A percentile compares a stretch with the other conserved stretches of the same genome.
phyloP scores from a whole-genome alignment of 2,797 vertebrate genomes.

The Antrozous pallidus region DNA sequence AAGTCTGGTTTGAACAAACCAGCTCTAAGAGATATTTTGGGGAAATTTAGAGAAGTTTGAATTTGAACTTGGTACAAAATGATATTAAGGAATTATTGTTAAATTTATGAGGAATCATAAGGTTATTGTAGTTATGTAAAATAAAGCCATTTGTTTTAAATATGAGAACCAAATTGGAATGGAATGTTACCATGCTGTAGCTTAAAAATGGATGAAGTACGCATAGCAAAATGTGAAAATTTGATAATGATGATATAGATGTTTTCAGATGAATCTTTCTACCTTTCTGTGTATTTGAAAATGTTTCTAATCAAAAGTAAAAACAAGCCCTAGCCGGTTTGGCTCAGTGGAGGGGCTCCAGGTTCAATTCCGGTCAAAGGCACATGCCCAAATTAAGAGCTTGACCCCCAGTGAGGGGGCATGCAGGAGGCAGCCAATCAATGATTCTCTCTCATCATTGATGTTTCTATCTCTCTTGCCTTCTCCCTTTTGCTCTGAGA shows the following conservation, averaged over 20 bases:
- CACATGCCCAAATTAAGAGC: too few relatives aligned
- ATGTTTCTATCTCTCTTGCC: too few relatives aligned
- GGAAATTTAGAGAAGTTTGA: neutral
- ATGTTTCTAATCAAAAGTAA: constrained; percentile 2
- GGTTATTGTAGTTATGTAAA: neutral
- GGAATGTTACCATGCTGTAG: constrained; percentile 1
- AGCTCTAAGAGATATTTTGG: neutral
- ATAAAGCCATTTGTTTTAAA: constrained; percentile 28
- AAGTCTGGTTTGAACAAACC: neutral
- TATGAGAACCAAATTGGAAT: neutral
- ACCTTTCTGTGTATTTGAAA: constrained; percentile 9
- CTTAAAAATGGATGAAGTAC: constrained; percentile 39
- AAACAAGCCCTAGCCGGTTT: neutral
- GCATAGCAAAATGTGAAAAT: neutral
- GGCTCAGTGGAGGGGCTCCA: neutral
- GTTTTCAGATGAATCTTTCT: neutral
- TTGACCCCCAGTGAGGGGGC: too few relatives aligned
- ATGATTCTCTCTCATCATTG: too few relatives aligned
- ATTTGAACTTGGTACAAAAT: neutral
- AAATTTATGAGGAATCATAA: neutral
- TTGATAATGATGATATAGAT: neutral
- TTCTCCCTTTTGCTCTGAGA: too few relatives aligned
- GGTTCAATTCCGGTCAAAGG: too few relatives aligned
- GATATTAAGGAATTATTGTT: neutral
- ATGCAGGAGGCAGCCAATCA: too few relatives aligned